A percentile compares a stretch with the other conserved stretches of the same genome.
phyloP scores from a whole-genome alignment of 2,888 invertebrate species.

The Acrocyrtus sp. region DNA sequence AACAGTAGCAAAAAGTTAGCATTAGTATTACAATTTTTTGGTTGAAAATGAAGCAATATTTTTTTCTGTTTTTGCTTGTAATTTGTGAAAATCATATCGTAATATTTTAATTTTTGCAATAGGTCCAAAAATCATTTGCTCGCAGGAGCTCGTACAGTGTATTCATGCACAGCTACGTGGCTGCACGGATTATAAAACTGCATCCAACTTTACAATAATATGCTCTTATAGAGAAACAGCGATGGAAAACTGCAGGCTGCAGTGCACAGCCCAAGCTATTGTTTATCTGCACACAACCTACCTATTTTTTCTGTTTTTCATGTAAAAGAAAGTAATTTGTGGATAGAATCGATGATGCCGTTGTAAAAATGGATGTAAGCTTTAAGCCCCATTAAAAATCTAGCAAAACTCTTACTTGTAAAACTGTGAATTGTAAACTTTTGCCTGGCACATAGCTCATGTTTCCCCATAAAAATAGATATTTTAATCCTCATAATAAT shows the following conservation, averaged over 20 bases:
- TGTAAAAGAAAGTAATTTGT: conserved; percentile 50
- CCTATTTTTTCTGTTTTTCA: not conserved
- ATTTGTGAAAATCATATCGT: not conserved
- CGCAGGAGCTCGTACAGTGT: not conserved
- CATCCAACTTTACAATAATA: not conserved
- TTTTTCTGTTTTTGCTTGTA: no score
- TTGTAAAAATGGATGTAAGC: conserved; percentile 6
- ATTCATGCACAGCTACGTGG: not conserved
- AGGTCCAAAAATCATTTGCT: no score
- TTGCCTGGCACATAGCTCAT: conserved; percentile 42
- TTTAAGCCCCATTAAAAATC: conserved; percentile 41
- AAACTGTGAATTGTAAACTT: not conserved
- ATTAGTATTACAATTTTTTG: no score
- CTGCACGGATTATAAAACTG: not conserved
- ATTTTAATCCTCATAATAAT: no score
- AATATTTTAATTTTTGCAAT: not conserved
- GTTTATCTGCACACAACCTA: not conserved
- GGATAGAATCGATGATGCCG: conserved; percentile 4
- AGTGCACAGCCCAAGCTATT: no score
- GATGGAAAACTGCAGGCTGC: no score
- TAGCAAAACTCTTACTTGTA: no score
- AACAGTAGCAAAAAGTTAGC: no score
- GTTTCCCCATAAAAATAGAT: not conserved
- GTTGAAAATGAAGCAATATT: no score
- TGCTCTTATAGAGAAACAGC: not conserved